Base-by-base conservation (phyloP, 2,797 vertebrate genomes). In the Anguilla obscura region DNA sequence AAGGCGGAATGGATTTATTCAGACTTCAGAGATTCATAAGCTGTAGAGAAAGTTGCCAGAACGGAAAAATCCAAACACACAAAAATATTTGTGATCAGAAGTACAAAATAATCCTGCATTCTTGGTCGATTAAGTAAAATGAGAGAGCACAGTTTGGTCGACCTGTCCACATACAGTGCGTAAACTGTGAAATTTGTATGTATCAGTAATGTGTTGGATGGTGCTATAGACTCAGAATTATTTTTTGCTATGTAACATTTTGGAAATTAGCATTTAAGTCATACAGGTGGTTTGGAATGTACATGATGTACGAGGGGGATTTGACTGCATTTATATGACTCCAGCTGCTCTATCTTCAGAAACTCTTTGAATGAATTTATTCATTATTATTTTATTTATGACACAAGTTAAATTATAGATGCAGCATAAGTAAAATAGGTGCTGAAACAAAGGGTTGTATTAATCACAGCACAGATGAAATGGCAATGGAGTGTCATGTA, bases 381-480 rank as follows among this genome's bases (percentile, higher is more conserved):
- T 4, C 0, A 40, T 16, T 40, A 14, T 74, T 74, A 74, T 74
- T 74, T 74, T 74, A 74, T 74, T 74, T 36, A 74, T 16, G 12
- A 74, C 69, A 74, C 69, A 74, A 30, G 69, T 33, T n/a, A 74
- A 74, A 74, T 30, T 36, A 33, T 74, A 74, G 69, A 74, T 30
- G 24, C 24, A n/a, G 63, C 7, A 33, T 74, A 16, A 74, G 12
- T 14, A 30, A 36, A 33, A 33, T 33, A 33, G 27, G 30, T 2
- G 10, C 27, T 27, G 3, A 2, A 30, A 33, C 69, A 74, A 33
- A 74, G 27, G 12, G 8, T 33, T 74, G 69, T 74, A 27, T 74
- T n/a, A 69, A 5, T 74, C 69, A 30, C 30, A 33, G 30, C 30
- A 74, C 69, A 10, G 69, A 74, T 74, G 10, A 10, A 74, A 74